phyloP scores from a whole-genome alignment of 2,888 invertebrate species.

The Drosophila vallismaia region DNA sequence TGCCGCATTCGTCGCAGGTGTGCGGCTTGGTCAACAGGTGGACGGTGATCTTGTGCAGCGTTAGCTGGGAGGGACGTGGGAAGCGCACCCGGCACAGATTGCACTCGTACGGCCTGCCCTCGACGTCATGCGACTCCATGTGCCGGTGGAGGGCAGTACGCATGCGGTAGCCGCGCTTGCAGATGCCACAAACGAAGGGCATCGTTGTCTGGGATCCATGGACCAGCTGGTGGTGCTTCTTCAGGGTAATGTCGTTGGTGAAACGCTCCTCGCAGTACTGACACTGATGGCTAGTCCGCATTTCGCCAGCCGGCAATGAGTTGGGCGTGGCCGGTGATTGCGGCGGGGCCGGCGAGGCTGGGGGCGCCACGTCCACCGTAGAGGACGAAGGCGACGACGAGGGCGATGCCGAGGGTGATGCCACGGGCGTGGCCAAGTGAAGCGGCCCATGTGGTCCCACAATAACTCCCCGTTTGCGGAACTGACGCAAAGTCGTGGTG shows the following conservation, averaged over 20 bases:
- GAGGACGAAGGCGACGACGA: slow-evolving; percentile 72
- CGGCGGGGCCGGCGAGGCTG: slow-evolving; percentile 29
- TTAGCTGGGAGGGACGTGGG: slow-evolving; percentile 79
- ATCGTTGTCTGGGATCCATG: slow-evolving; percentile 72
- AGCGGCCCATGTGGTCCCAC: slow-evolving; percentile 34
- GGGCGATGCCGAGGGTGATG: slow-evolving; percentile 49
- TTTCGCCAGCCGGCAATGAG: slow-evolving; percentile 46
- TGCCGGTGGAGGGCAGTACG: slow-evolving; percentile 80
- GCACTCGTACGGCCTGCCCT: slow-evolving; percentile 81
- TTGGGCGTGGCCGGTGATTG: slow-evolving; percentile 14
- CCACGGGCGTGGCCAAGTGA: slow-evolving; percentile 39
- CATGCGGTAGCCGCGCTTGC: slow-evolving; percentile 79
- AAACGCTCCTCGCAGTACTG: slow-evolving; percentile 76
- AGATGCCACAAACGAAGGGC: slow-evolving; percentile 78
- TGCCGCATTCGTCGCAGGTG: slow-evolving; percentile 79
- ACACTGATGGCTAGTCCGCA: slow-evolving; percentile 73
- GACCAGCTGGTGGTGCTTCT: slow-evolving; percentile 78
- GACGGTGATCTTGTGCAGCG: slow-evolving; percentile 80
- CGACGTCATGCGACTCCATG: slow-evolving; percentile 81
- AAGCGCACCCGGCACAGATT: slow-evolving; percentile 75
- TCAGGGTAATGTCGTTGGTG: slow-evolving; percentile 75
- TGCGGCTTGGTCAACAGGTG: slow-evolving; percentile 79
- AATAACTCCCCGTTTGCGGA: slow-evolving; percentile 67
- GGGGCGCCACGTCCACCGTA: slow-evolving; percentile 48
- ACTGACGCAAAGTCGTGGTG: slow-evolving; percentile 78